Evolutionary conservation across 92 coral and sea anemone genomes (phyloP).

Genomic region (Plumapathes pennacea): DNA sequence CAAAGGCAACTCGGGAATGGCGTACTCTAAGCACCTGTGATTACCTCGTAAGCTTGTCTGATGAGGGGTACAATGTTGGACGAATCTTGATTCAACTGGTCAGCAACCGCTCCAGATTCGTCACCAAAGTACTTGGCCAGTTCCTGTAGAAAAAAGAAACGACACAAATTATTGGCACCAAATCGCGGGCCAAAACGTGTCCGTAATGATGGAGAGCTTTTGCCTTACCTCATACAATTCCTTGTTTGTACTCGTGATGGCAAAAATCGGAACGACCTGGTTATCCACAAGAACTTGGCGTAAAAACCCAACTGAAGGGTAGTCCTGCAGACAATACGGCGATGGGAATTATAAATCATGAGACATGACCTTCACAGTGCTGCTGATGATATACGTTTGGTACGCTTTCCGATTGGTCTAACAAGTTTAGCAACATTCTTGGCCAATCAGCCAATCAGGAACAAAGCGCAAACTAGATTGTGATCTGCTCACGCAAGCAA

Average conservation of each 20-base stretch:
- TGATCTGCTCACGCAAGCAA: no score
- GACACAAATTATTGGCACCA: no score
- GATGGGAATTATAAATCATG: no score
- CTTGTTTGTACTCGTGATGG: constrained; percentile 63
- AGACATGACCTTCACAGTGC: no score
- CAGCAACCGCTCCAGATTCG: constrained; percentile 86
- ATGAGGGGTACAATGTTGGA: constrained; percentile 84
- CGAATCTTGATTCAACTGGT: constrained; percentile 66
- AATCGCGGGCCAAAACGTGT: neutral
- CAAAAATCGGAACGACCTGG: constrained; percentile 88
- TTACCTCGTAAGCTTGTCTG: constrained; percentile 81
- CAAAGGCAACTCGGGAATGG: no score
- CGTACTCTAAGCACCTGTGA: neutral
- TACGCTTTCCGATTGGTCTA: no score
- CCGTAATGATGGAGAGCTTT: neutral
- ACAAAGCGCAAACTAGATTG: no score
- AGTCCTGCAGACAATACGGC: constrained; percentile 86
- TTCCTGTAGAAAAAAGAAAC: constrained; percentile 36
- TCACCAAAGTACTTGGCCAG: constrained; percentile 75
- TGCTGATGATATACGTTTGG: no score
- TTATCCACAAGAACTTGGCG: constrained; percentile 69
- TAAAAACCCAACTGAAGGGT: constrained; percentile 80
- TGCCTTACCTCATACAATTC: constrained; percentile 65
- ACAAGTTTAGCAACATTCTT: no score
- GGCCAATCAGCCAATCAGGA: no score